A percentile compares a stretch with the other conserved stretches of the same genome.
Conservation (phyloP, 1,140 invertebrate species). For the Zaprionus camerounensis region DNA sequence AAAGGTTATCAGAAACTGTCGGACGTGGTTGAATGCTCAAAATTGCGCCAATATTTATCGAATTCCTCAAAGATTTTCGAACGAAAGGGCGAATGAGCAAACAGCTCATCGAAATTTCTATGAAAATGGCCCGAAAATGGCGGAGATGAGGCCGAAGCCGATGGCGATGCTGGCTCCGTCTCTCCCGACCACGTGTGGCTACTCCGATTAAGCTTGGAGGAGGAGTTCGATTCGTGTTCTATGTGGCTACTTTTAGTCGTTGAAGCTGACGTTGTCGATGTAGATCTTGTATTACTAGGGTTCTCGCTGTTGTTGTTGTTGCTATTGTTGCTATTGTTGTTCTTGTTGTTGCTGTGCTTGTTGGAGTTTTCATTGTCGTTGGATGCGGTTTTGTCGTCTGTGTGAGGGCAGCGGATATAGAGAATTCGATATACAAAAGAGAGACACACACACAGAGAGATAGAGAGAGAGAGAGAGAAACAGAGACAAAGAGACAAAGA, state of each 20-base stretch:
- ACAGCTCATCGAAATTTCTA: constrained; percentile 67
- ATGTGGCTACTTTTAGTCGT: constrained; percentile 22
- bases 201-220: constrained; percentile 6
- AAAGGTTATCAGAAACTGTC: constrained; percentile 56
- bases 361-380: constrained; percentile 23
- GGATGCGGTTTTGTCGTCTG: constrained; percentile 51
- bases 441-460: constrained; percentile 33
- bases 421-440: constrained; percentile 50
- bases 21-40: constrained; percentile 53
- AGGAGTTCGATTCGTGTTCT: constrained; percentile 29
- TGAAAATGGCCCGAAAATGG: constrained; percentile 55
- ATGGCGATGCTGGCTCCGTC: constrained; percentile 23
- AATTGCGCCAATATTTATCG: constrained; percentile 81
- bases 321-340: constrained; percentile 8
- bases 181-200: background rate
- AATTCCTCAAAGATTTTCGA: constrained; percentile 78
- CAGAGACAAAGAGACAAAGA: constrained; percentile 42
- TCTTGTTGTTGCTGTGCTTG: constrained; percentile 22
- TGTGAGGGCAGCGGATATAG: constrained; percentile 52
- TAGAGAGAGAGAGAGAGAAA: constrained; percentile 30
- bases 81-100: constrained; percentile 74
- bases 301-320: constrained; percentile 12
- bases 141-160: constrained; percentile 17
- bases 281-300: constrained; percentile 10
- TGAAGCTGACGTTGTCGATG: constrained; percentile 19